Conservation (phyloP, 2,888 invertebrate genomes). For the Tolmerus cingulatus region DNA sequence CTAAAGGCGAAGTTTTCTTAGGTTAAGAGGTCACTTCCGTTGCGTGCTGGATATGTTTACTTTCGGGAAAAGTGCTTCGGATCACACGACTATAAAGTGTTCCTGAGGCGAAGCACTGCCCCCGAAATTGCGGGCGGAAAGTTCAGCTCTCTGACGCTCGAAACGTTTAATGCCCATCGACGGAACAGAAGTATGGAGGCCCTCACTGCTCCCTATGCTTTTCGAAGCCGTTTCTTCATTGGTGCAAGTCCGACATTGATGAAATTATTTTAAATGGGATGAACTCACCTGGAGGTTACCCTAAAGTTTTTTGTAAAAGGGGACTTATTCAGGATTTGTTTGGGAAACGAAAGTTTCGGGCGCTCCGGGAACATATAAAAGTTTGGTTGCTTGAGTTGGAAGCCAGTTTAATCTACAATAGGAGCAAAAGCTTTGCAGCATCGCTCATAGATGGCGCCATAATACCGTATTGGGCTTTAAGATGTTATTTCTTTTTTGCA, state of each 20-base stretch:
- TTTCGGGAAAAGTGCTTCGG: slow-evolving; percentile 6
- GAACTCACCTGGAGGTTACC: not conserved
- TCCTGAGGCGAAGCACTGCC: not conserved
- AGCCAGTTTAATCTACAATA: not conserved
- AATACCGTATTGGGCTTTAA: not conserved
- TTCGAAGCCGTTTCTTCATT: not conserved
- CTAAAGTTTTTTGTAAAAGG: not conserved
- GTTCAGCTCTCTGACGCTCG: not conserved
- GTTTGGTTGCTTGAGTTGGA: not conserved
- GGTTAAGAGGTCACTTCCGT: slow-evolving; percentile 43
- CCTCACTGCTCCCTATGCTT: not conserved
- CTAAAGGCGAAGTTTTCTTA: slow-evolving; percentile 34
- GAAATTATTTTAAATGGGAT: not conserved
- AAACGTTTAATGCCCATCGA: not conserved
- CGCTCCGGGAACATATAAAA: not conserved
- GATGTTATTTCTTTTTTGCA: not conserved
- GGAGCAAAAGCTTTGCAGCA: not conserved
- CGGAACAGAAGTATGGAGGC: not conserved
- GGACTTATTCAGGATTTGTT: not conserved
- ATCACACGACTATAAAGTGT: slow-evolving; percentile 8
- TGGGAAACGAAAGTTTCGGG: not conserved
- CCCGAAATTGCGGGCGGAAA: not conserved
- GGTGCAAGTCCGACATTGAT: not conserved
- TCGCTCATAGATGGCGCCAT: not conserved
- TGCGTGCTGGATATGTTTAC: slow-evolving; percentile 42